A percentile compares a stretch with the other conserved stretches of the same genome.
Conservation (phyloP, 2,113 vertebrate species). For the Oplegnathus fasciatus region DNA sequence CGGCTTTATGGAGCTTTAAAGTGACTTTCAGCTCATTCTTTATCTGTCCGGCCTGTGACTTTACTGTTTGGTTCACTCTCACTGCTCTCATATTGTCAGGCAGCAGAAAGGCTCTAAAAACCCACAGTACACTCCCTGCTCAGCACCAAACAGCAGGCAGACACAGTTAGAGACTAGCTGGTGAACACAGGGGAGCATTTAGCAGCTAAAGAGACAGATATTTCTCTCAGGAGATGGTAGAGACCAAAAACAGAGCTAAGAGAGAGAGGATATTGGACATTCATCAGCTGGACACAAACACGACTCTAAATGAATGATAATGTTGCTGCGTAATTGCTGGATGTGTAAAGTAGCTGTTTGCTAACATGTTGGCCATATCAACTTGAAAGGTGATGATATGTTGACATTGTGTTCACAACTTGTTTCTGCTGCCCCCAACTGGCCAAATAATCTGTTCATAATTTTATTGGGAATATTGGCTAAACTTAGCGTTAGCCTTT, state of each 20-base stretch:
- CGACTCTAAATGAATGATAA: neutral
- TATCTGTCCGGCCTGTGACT: neutral
- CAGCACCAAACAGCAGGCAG: neutral
- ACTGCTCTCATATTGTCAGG: neutral
- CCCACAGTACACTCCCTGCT: neutral
- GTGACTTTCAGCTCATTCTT: neutral
- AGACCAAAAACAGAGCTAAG: no score
- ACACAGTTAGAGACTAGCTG: neutral
- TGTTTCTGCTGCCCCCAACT: neutral
- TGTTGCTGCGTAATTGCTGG: neutral
- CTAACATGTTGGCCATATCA: no score
- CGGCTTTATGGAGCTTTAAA: neutral
- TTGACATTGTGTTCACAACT: neutral
- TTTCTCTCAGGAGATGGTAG: neutral
- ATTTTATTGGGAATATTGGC: no score
- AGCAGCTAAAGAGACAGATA: neutral
- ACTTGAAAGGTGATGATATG: no score
- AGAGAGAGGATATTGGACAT: no score
- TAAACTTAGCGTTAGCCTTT: no score
- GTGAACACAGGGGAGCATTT: neutral
- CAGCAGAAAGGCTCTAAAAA: no score
- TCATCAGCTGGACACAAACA: neutral
- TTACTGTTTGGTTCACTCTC: neutral
- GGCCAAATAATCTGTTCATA: neutral
- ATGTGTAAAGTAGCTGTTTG: no score